Conservation (phyloP, 2,888 invertebrate species). For the Dicycla oo region DNA sequence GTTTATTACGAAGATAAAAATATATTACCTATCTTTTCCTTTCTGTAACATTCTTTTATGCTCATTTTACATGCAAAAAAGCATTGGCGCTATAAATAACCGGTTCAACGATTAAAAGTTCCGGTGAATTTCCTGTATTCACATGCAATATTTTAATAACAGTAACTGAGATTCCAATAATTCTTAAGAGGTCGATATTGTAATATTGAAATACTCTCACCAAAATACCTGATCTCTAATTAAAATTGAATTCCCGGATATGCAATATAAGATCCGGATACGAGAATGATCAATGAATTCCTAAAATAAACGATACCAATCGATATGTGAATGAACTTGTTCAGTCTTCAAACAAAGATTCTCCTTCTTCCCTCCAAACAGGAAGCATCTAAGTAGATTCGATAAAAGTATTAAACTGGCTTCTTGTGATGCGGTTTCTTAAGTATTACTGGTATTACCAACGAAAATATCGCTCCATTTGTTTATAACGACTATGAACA, state of each 20-base stretch:
- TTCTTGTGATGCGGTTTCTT: slow-evolving; percentile 64
- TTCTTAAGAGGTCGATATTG: neutral
- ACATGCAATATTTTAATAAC: slow-evolving; percentile 37
- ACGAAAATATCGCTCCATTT: slow-evolving; percentile 74
- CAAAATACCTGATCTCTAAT: slow-evolving; percentile 11
- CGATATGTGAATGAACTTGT: slow-evolving; percentile 44
- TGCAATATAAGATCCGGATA: slow-evolving; percentile 30
- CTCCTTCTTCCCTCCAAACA: slow-evolving; percentile 44
- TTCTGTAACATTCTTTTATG: slow-evolving; percentile 15
- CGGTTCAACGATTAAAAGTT: slow-evolving; percentile 51
- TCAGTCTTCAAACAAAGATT: slow-evolving; percentile 39
- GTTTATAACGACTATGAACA: slow-evolving; percentile 77
- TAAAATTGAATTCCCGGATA: slow-evolving; percentile 13
- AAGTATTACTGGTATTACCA: slow-evolving; percentile 54
- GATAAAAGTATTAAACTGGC: slow-evolving; percentile 55
- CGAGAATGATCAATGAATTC: slow-evolving; percentile 21
- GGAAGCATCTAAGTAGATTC: slow-evolving; percentile 59
- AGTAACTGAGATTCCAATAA: slow-evolving; percentile 27
- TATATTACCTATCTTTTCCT: slow-evolving; percentile 17
- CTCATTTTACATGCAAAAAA: slow-evolving; percentile 25
- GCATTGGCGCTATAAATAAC: slow-evolving; percentile 25
- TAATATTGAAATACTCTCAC: slow-evolving; percentile 6
- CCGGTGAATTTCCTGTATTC: slow-evolving; percentile 48
- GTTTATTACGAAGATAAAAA: slow-evolving; percentile 14
- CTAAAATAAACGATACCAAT: slow-evolving; percentile 41